Conservation (phyloP, 2,113 vertebrate genomes). For the Actinemys pallida region DNA sequence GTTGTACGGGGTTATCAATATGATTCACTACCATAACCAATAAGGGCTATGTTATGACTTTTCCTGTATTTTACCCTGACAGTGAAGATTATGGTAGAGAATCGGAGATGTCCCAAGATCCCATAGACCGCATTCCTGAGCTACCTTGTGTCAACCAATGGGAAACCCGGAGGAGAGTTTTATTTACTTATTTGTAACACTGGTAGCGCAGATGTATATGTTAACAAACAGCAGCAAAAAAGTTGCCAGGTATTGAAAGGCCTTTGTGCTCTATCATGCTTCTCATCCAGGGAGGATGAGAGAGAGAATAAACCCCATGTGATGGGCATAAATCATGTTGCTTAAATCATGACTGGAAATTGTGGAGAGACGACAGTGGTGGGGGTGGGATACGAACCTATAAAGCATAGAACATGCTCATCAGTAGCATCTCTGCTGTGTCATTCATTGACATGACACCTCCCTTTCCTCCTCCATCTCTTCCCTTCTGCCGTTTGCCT, state of each 20-base stretch:
- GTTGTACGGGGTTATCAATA: too few relatives aligned
- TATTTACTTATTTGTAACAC: not conserved
- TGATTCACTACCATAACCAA: too few relatives aligned
- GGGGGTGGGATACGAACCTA: not conserved
- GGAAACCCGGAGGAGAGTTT: not conserved
- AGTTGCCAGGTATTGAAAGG: not conserved
- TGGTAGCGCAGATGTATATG: not conserved
- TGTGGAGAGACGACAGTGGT: not conserved
- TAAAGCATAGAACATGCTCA: not conserved
- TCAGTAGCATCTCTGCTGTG: not conserved
- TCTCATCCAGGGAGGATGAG: not conserved
- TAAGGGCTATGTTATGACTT: not conserved
- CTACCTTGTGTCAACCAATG: not conserved
- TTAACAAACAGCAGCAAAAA: not conserved
- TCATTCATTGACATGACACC: rapidly evolving
- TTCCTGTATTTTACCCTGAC: not conserved
- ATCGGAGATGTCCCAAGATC: slow-evolving; percentile 38
- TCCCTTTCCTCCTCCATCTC: not conserved
- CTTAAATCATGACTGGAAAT: not conserved
- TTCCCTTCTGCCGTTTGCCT: not conserved
- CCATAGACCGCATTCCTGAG: not conserved
- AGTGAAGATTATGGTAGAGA: not conserved
- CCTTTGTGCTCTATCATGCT: not conserved
- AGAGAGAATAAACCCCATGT: not conserved
- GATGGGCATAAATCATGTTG: rapidly evolving